Conservation (phyloP, 2,888 invertebrate species). For the Lasioglossum calceatum region DNA sequence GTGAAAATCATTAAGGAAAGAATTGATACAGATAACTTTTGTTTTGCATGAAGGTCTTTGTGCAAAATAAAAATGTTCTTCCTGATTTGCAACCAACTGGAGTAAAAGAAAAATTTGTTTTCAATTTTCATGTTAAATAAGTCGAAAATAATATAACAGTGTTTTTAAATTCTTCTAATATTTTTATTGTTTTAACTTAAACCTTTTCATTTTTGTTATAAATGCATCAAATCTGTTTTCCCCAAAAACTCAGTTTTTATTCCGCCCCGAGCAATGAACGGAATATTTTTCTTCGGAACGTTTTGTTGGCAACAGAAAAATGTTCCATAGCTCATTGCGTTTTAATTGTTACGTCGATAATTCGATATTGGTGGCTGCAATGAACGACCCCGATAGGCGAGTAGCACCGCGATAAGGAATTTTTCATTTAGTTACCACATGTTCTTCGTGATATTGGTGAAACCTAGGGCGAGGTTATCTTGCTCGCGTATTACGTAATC, state of each 20-base stretch:
- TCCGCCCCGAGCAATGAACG: neutral
- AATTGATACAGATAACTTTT: too few relatives aligned
- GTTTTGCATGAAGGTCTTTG: too few relatives aligned
- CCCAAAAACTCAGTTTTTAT: too few relatives aligned
- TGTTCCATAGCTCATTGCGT: neutral
- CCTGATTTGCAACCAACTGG: too few relatives aligned
- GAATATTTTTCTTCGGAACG: neutral
- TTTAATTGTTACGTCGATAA: slow-evolving; percentile 51
- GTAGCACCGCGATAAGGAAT: slow-evolving; percentile 38
- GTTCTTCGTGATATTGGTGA: slow-evolving; percentile 20
- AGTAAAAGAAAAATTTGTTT: too few relatives aligned
- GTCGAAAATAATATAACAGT: too few relatives aligned
- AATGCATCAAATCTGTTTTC: neutral
- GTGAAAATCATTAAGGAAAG: too few relatives aligned
- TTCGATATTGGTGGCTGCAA: slow-evolving; percentile 40
- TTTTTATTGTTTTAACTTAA: too few relatives aligned
- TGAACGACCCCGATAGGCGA: slow-evolving; percentile 37
- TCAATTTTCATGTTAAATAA: too few relatives aligned
- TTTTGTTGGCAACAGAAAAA: neutral
- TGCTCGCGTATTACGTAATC: slow-evolving; percentile 23
- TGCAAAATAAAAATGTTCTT: too few relatives aligned
- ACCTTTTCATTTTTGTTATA: too few relatives aligned
- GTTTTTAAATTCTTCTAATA: too few relatives aligned
- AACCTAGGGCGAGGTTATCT: slow-evolving; percentile 27
- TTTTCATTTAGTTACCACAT: slow-evolving; percentile 43